Percentiles rank a stretch among this genome's conserved stretches.
phyloP scores from a whole-genome alignment of 2,113 vertebrate genomes.

The Oreotragus oreotragus region DNA sequence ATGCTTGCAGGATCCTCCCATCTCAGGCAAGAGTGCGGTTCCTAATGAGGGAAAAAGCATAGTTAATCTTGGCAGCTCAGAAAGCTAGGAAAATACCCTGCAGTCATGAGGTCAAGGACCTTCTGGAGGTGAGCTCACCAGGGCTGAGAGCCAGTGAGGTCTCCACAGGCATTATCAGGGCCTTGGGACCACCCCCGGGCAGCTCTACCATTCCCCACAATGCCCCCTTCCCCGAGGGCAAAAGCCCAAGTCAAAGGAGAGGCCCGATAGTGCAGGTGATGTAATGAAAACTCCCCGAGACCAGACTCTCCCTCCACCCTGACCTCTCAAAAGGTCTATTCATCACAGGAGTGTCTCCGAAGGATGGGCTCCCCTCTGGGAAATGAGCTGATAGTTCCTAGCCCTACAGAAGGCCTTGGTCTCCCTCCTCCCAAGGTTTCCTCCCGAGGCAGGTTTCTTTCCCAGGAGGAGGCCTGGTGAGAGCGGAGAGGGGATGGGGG shows the following conservation, averaged over 20 bases:
- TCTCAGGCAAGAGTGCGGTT: neutral
- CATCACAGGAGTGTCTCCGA: neutral
- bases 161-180: neutral
- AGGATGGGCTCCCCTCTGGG: neutral
- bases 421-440: neutral
- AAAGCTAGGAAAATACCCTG: neutral
- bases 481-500: neutral
- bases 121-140: fast-evolving
- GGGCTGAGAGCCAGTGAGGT: fast-evolving
- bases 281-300: neutral
- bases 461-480: neutral
- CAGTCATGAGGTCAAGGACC: neutral
- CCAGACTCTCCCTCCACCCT: neutral
- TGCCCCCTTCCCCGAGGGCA: neutral
- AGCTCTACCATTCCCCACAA: fast-evolving
- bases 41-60: neutral
- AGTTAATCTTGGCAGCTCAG: neutral
- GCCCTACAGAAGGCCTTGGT: fast-evolving
- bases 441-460: neutral
- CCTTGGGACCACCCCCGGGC: fast-evolving
- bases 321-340: neutral
- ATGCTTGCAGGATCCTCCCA: neutral
- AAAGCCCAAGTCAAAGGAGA: neutral
- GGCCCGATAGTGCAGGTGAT: neutral
- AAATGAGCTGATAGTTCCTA: neutral